Base-by-base conservation (phyloP, 2,888 invertebrate species). In the Hedychridium roseum region DNA sequence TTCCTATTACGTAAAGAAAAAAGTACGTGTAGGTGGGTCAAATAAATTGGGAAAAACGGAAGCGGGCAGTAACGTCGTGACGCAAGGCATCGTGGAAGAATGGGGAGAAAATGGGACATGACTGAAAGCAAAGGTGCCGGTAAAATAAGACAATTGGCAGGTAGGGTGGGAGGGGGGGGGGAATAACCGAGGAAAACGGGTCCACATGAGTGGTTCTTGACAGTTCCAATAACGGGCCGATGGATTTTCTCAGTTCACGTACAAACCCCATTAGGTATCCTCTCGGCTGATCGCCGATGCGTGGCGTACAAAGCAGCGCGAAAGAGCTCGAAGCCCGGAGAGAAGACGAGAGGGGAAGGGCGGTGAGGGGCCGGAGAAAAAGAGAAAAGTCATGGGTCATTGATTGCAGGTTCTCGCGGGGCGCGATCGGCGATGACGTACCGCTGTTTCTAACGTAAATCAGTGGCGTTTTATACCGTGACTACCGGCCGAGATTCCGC, bases 221-320 rank as follows among this genome's bases (percentile, higher is more conserved):
- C 45, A 44, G 63, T 63, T 58, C 56, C 63, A 57, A 63, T 63
- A 63, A 63, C 50, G 44, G 21, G 36, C 45, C 60, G 42, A 60
- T 50, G 50, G 51, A 63, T 58, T 60, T 58, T 50, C 58, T 49
- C 57, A 47, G 50, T 64, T 58, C 64, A 58, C 63, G 63, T 63
- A 51, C 44, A 51, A 58, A 50, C 47, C 42, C 56, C 53, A 50
- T 64, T 64, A 56, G 39, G 36, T 50, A 34, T 45, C 31, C 41
- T 27, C 53, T 41, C 50, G 50, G 40, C 23, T 12, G 40, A n/a
- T n/a, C n/a, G n/a, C 18, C 32, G 9, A 32, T 28, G 15, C 28
- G 20, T 15, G 21, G 32, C 32, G 41, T 28, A 42, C 37, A 46
- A 54, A 50, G 51, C 4, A 15, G 18, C 37, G 36, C 23, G 40